Evolutionary conservation across 2,797 vertebrate genomes (phyloP).

Genomic region (Diplodus puntazzo): DNA sequence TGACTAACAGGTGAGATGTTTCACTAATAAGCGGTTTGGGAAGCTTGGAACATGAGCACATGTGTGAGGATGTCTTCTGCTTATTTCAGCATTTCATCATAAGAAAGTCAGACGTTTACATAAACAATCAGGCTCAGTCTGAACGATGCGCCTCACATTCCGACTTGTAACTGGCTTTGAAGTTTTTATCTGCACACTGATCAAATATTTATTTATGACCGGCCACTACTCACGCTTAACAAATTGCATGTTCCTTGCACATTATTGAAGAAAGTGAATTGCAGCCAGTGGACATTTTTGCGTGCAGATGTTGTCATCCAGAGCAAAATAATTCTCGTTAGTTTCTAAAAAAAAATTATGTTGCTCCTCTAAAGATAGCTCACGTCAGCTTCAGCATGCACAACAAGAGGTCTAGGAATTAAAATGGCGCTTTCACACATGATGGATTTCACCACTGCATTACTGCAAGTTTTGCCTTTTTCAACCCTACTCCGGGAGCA

Average conservation of each 20-base stretch:
- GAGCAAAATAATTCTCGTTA: slow-evolving; percentile 2
- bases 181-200: slow-evolving; percentile 40
- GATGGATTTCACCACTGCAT: slow-evolving; percentile 30
- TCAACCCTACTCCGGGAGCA: slow-evolving; percentile 12
- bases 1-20: slow-evolving; percentile 45
- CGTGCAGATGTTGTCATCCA: neutral
- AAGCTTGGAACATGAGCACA: slow-evolving; percentile 16
- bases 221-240: neutral
- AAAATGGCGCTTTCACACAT: slow-evolving; percentile 24
- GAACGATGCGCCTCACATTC: slow-evolving; percentile 25
- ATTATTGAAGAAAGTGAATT: neutral
- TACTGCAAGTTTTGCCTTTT: slow-evolving; percentile 22
- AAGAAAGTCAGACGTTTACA: slow-evolving; percentile 41
- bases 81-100: slow-evolving; percentile 18
- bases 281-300: neutral
- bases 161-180: slow-evolving; percentile 20
- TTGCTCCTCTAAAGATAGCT: slow-evolving; percentile 11
- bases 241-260: slow-evolving; percentile 8
- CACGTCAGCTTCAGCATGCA: neutral
- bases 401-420: slow-evolving; percentile 23
- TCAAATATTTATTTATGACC: slow-evolving; percentile 22
- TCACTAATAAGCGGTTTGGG: slow-evolving; percentile 59
- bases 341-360: neutral
- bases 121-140: slow-evolving; percentile 21
- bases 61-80: slow-evolving; percentile 15